phyloP scores from a whole-genome alignment of 2,888 invertebrate species.

The Pachydiplax longipennis region DNA sequence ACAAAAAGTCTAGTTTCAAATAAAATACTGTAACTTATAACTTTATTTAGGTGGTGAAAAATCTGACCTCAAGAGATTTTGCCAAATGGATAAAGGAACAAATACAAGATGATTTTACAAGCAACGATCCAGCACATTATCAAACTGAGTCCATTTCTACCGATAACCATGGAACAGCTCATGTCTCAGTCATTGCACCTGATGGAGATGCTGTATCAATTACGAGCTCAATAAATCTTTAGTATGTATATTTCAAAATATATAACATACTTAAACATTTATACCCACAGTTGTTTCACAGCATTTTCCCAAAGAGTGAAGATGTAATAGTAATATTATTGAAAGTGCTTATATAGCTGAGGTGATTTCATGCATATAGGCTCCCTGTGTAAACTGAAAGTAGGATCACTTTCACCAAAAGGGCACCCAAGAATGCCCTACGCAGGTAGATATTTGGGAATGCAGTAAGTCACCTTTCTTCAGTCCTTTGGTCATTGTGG shows the following conservation, averaged over 20 bases:
- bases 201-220: slow-evolving; percentile 93
- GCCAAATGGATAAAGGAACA: slow-evolving; percentile 65
- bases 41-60: slow-evolving; percentile 64
- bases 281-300: not conserved
- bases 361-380: no score
- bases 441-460: no score
- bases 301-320: not conserved
- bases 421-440: no score
- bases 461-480: not conserved
- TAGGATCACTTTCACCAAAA: no score
- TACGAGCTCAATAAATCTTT: slow-evolving; percentile 87
- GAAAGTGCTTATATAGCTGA: no score
- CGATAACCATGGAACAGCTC: slow-evolving; percentile 83
- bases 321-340: no score
- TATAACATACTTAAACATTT: not conserved
- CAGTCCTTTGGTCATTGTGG: not conserved
- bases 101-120: slow-evolving; percentile 74
- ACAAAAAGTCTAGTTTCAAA: no score
- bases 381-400: no score
- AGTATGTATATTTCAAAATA: slow-evolving; percentile 58
- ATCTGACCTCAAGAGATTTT: slow-evolving; percentile 70
- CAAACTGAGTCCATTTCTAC: slow-evolving; percentile 68
- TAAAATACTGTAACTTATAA: not conserved
- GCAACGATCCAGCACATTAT: slow-evolving; percentile 69
- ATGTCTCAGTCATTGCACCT: slow-evolving; percentile 81